These are phyloP conservation scores for Caenorhabditis latens DNA, from an alignment of 1,140 invertebrate genomes.

Conservation along the genomic window DNA sequence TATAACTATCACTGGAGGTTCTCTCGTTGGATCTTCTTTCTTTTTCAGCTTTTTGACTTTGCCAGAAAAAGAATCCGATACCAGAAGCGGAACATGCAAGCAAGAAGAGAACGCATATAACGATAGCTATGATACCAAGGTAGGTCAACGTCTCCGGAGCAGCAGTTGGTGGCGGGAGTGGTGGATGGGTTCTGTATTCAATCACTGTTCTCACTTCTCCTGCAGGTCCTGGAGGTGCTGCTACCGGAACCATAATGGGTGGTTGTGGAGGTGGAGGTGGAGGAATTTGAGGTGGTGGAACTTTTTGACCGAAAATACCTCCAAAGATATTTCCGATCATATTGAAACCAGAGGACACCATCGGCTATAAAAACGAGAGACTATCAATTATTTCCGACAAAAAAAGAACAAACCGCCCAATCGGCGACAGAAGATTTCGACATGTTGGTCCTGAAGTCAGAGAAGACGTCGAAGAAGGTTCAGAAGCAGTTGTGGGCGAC, in stretches of 20 bases:
- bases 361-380: background rate
- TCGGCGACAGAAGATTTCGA: background rate
- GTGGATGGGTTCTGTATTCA: background rate
- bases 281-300: background rate
- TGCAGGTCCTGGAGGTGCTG: background rate
- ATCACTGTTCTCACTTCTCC: no score
- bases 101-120: no score
- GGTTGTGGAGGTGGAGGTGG: background rate
- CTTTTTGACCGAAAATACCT: background rate
- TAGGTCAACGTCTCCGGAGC: background rate
- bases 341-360: background rate
- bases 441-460: no score
- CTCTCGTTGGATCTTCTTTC: no score
- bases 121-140: no score
- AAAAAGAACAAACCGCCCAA: background rate
- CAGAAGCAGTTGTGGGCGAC: no score
- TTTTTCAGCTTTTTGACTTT: no score
- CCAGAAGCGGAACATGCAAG: no score
- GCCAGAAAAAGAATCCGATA: no score
- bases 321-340: background rate
- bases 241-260: background rate
- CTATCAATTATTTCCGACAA: background rate
- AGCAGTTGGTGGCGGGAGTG: background rate
- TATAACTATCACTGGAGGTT: no score
- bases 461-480: no score